Evolutionary conservation across 2,888 invertebrate genomes (phyloP), one percentile per base, ranked within the genome.

Genomic region (Drosophila mulleri): DNA sequence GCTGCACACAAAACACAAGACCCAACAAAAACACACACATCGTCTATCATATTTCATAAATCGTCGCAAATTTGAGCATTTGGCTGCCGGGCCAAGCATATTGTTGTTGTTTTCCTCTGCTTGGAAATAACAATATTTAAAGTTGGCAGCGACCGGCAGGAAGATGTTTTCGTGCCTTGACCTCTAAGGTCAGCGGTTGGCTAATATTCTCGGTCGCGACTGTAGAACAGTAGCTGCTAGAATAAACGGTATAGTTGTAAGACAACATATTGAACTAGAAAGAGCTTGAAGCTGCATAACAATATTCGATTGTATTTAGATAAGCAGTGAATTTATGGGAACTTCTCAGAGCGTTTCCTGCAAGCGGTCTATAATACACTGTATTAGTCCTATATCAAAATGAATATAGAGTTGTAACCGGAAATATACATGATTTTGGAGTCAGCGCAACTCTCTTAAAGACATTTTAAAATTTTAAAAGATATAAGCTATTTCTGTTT

Each of bases 111-210:
- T 42, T 67, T 29, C 50, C 29, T n/a, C 29, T 41, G 39, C 18
- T 20, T 53, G n/a, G 16, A 3, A 39, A 6, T 50, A 11, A 39
- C 7, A 26, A 39, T 54, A 54, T 39, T 54, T 2, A 54, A 57
- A 57, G 8, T 70, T 74, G 72, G 78, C 78, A 72, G 59, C 44
- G 44, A 14, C 3, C 16, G 61, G 66, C 75, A 67, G 50, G 41
- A 32, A 39, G 16, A 50, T 53, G 47, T 57, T 45, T 35, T 41
- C 32, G 48, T 56, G 54, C 44, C 52, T 47, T 44, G 39, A 50
- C 50, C 65, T 39, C 52, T 18, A 18, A n/a, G 47, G 41, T 14
- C 18, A n/a, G 16, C 8, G 35, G 8, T 0, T 8, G n/a, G 6
- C 23, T 18, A 60, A 8, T 47, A 48, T 44, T 59, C 42, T 12